Conservation (phyloP, 2,888 invertebrate species). For the Antitype chi region DNA sequence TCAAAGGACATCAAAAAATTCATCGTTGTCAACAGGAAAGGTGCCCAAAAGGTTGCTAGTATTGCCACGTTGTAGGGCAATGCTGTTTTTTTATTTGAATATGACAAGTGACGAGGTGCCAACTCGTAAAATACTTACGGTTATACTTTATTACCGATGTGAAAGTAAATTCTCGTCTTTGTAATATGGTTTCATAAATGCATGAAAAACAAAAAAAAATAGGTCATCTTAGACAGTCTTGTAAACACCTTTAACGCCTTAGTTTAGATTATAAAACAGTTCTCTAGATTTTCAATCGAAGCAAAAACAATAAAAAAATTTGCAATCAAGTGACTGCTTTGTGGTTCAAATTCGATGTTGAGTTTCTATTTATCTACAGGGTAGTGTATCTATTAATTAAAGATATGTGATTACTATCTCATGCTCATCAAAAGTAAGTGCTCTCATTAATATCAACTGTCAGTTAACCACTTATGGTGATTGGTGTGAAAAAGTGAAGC, state of each 20-base stretch:
- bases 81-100: neutral
- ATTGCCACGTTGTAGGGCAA: neutral
- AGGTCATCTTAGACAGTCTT: neutral
- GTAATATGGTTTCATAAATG: neutral
- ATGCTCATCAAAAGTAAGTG: no score
- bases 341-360: neutral
- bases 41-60: neutral
- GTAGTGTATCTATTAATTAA: no score
- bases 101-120: neutral
- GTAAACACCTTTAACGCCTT: neutral
- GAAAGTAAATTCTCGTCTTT: neutral
- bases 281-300: slow-evolving; percentile 23
- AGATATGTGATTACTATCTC: no score
- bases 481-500: no score
- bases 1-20: neutral
- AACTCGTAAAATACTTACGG: neutral
- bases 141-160: neutral
- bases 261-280: slow-evolving; percentile 27
- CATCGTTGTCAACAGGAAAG: neutral
- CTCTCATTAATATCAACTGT: no score
- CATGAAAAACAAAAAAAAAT: neutral
- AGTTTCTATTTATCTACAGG: neutral
- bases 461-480: no score
- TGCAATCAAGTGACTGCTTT: neutral
- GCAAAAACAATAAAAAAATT: slow-evolving; percentile 21